phyloP scores from a whole-genome alignment of 37 sponge, comb jelly and placozoan species.

The Mnemiopsis leidyi region DNA sequence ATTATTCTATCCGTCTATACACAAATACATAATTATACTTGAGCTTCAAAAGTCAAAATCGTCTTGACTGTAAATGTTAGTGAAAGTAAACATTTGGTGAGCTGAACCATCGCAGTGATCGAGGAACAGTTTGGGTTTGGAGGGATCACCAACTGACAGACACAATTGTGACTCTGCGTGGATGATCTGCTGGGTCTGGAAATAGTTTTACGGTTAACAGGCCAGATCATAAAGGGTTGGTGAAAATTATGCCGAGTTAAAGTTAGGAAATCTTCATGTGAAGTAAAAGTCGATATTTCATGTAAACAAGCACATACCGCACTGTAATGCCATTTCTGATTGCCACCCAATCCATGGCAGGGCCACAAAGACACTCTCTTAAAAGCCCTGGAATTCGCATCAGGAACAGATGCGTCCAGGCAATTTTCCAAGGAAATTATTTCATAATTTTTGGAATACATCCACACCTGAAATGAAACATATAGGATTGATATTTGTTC shows the following conservation, averaged over 20 bases:
- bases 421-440: conserved; percentile 47
- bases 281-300: no score
- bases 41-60: conserved; percentile 41
- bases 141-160: conserved; percentile 24
- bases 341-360: conserved; percentile 37
- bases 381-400: neutral
- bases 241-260: no score
- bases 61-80: conserved; percentile 39
- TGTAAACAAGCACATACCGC: conserved; percentile 1
- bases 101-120: conserved; percentile 5
- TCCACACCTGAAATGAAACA: no score
- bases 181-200: conserved; percentile 55
- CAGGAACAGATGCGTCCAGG: conserved; percentile 28
- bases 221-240: no score
- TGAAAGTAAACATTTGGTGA: conserved; percentile 32
- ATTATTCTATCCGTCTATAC: no score
- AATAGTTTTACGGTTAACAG: no score
- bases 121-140: conserved; percentile 34
- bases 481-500: no score
- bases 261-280: no score
- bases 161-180: conserved; percentile 30
- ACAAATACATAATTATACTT: no score
- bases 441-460: conserved; percentile 59
- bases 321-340: conserved; percentile 62
- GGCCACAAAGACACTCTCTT: conserved; percentile 53